Evolutionary conservation across 2,113 vertebrate species (phyloP).

Genomic region (Erpornis zantholeuca): DNA sequence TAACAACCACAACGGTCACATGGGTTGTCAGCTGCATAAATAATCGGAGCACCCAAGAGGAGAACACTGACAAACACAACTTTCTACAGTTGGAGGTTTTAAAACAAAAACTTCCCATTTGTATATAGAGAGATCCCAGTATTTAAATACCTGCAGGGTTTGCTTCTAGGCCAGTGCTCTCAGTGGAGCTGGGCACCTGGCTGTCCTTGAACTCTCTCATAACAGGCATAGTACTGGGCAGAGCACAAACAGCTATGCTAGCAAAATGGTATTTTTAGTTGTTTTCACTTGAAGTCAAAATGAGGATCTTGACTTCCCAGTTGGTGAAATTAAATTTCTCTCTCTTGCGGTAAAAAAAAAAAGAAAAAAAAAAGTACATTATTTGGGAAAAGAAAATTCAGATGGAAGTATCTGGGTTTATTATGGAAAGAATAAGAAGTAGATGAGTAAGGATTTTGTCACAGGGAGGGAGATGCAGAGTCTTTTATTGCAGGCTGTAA

Average conservation of each 20-base stretch:
- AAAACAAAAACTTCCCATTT: background rate
- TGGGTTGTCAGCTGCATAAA: background rate
- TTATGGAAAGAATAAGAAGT: background rate
- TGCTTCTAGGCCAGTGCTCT: background rate
- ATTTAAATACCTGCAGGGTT: background rate
- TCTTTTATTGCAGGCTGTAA: conserved; percentile 35
- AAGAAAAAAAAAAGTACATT: background rate
- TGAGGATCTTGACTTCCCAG: background rate
- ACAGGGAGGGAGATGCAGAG: background rate
- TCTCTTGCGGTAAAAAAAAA: background rate
- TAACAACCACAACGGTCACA: background rate
- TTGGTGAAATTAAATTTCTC: background rate
- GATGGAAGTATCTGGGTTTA: background rate
- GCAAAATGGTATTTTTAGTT: conserved; percentile 31
- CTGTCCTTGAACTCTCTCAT: background rate
- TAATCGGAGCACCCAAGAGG: background rate
- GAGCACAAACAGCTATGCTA: background rate
- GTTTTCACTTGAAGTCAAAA: conserved; percentile 33
- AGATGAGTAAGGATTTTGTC: background rate
- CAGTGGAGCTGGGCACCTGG: background rate
- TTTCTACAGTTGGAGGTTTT: background rate
- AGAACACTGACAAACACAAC: background rate
- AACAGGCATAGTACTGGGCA: background rate
- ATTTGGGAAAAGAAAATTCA: background rate
- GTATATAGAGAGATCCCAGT: background rate